phyloP scores from a whole-genome alignment of 2,888 invertebrate species.

The Trichogramma dendrolimi region DNA sequence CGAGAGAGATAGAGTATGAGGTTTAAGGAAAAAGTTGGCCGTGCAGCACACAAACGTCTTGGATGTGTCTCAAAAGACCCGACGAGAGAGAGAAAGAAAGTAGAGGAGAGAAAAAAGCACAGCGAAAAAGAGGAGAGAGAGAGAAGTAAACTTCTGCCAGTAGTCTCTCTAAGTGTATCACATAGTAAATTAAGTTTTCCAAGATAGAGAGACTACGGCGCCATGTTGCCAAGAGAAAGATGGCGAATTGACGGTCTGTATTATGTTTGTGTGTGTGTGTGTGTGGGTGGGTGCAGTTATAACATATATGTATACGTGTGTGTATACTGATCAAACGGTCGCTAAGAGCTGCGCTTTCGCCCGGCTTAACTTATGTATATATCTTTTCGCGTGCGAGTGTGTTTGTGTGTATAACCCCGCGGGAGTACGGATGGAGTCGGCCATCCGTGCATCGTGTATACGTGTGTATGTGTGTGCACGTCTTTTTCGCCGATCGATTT shows the following conservation, averaged over 20 bases:
- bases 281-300: too few relatives aligned
- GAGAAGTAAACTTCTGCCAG: conserved; percentile 37
- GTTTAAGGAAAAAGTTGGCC: conserved; percentile 19
- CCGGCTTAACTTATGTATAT: conserved; percentile 48
- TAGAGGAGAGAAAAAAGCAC: too few relatives aligned
- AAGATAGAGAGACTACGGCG: conserved; percentile 30
- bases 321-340: conserved; percentile 52
- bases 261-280: too few relatives aligned
- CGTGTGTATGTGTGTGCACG: conserved; percentile 22
- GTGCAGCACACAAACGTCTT: conserved; percentile 40
- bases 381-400: conserved; percentile 22
- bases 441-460: conserved; percentile 26
- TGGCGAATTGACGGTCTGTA: too few relatives aligned
- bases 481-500: not conserved
- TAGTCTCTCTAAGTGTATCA: conserved; percentile 48
- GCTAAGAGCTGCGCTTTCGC: conserved; percentile 51
- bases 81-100: too few relatives aligned
- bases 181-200: conserved; percentile 52
- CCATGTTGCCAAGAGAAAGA: conserved; percentile 4
- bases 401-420: conserved; percentile 27
- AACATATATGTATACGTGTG: conserved; percentile 34
- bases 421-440: conserved; percentile 13
- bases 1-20: not conserved
- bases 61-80: conserved; percentile 47
- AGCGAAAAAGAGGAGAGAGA: conserved; percentile 4